A percentile compares a stretch with the other conserved stretches of the same genome.
Evolutionary conservation across 1,140 invertebrate species (phyloP).

Genomic region (Gonioctena quinquepunctata): DNA sequence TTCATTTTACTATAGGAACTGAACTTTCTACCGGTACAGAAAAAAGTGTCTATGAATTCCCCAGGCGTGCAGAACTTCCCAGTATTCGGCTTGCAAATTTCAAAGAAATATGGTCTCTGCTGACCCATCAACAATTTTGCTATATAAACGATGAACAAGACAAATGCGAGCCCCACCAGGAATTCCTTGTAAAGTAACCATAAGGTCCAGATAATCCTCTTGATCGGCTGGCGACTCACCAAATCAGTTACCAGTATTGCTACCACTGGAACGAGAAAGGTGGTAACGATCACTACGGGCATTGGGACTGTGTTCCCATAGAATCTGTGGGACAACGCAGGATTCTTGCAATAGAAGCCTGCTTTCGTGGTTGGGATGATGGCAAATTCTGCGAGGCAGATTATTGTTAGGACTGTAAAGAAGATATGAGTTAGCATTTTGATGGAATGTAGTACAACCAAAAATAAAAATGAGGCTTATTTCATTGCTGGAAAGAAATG

Average conservation of each 20-base stretch:
- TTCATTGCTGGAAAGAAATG: too few species aligned
- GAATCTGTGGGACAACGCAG: constrained; percentile 62
- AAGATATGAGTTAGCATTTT: too few species aligned
- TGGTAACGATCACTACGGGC: constrained; percentile 48
- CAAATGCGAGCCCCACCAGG: constrained; percentile 17
- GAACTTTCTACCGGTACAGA: constrained; percentile 65
- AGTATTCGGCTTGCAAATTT: constrained; percentile 68
- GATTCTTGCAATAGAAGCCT: constrained; percentile 68
- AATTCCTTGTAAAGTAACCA: not conserved
- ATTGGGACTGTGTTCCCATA: constrained; percentile 63
- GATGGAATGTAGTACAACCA: too few species aligned
- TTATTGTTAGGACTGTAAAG: constrained; percentile 14
- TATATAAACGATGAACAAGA: constrained; percentile 57
- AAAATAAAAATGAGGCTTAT: too few species aligned
- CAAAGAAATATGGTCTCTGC: constrained; percentile 73
- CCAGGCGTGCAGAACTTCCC: constrained; percentile 61
- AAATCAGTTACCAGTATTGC: constrained; percentile 36
- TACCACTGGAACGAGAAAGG: constrained; percentile 49
- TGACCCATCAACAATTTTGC: constrained; percentile 68
- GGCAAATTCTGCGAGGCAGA: constrained; percentile 58
- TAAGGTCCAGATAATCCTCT: not conserved
- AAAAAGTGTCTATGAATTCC: constrained; percentile 66
- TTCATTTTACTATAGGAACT: constrained; percentile 62
- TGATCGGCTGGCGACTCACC: constrained; percentile 15
- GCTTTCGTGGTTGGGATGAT: constrained; percentile 56